Base-by-base conservation (phyloP, 2,797 vertebrate genomes). In the Pangasius sanitwongsei region DNA sequence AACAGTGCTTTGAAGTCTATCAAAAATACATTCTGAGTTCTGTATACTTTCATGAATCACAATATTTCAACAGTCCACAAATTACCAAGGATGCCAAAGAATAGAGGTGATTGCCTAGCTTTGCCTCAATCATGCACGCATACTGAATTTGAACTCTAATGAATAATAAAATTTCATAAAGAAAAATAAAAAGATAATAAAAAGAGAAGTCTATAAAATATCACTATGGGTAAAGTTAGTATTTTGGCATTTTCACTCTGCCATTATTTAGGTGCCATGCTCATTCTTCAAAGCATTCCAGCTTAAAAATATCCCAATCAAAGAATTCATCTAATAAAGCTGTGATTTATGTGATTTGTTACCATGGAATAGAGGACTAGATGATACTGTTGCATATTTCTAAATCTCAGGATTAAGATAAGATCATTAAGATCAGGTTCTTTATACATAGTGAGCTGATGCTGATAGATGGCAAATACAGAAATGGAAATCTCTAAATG, bases 51-150 rank as follows among this genome's bases (percentile, higher is more conserved):
- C 72, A 23, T 88, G 81, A 90, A 90, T 37, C n/a, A 2, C 53
- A 87, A 90, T 89, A 91, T 90, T 92, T 80, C 57, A 34, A 89
- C 81, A 89, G 86, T 86, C 89, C 77, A 85, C 83, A 91, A 91
- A 91, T 91, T 81, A 91, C 81, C 63, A 87, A 85, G 65, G 82
- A 82, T 87, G 78, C 87, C 41, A 67, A 83, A 84, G 61, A 86
- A 88, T 83, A 90, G 89, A 92, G 84, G 67, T 84, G 85, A 86
- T 85, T 57, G 85, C 67, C 77, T 83, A 50, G 81, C 65, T 87
- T 86, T 83, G 28, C 77, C 77, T 57, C 12, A 69, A 55, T 69
- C 57, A 65, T 25, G 69, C 23, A 34, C 20, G 7, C 48, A 37
- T 83, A 63, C 80, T 74, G 28, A 87, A 59, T 20, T 8, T 31